phyloP scores from a whole-genome alignment of 2,797 vertebrate genomes.

The Cryptoprocta ferox region DNA sequence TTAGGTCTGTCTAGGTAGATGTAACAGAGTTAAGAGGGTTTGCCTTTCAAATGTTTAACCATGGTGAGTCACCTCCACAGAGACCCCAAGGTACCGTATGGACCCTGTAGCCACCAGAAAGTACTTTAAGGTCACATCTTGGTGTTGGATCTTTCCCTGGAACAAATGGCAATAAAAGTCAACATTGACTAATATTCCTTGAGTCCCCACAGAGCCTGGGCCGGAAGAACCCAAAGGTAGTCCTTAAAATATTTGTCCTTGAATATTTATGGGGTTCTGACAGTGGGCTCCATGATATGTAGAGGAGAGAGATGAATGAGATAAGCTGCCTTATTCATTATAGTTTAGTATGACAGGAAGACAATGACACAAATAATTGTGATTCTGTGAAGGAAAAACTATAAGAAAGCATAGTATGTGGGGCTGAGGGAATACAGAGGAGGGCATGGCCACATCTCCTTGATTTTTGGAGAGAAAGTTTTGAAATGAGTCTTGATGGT shows the following conservation, averaged over 20 bases:
- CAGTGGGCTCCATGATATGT: neutral
- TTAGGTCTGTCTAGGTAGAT: neutral
- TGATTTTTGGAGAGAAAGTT: neutral
- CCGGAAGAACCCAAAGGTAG: neutral
- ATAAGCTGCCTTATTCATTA: neutral
- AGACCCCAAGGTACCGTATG: neutral
- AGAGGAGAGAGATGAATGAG: neutral
- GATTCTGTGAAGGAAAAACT: neutral
- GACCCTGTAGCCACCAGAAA: neutral
- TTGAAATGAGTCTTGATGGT: neutral
- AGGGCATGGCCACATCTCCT: neutral
- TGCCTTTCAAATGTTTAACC: neutral
- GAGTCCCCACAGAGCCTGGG: neutral
- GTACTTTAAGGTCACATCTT: neutral
- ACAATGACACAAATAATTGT: no score
- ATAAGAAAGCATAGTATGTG: accelerated
- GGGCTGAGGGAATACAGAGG: no score
- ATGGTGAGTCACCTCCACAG: neutral
- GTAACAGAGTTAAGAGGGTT: neutral
- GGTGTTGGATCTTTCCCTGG: neutral
- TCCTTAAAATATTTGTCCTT: neutral
- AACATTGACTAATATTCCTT: neutral
- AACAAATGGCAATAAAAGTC: neutral
- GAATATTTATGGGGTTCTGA: neutral
- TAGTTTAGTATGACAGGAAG: neutral